phyloP scores from a whole-genome alignment of 2,797 vertebrate species.

The Buceros bicornis region DNA sequence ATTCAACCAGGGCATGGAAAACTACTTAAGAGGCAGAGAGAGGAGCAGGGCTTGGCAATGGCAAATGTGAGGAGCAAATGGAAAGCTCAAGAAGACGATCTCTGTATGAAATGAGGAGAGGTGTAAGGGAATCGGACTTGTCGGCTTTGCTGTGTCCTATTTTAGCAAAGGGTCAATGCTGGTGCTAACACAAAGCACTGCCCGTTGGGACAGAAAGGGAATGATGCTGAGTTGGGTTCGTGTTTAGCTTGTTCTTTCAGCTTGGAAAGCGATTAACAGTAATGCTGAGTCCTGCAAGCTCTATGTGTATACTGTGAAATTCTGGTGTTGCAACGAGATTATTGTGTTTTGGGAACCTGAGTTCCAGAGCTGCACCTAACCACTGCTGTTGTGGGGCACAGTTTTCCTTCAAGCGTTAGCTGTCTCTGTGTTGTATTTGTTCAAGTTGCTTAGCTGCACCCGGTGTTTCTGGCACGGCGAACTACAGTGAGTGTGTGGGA shows the following conservation, averaged over 20 bases:
- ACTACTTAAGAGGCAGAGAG: background rate
- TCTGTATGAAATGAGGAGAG: background rate
- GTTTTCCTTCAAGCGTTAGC: background rate
- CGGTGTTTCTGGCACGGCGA: background rate
- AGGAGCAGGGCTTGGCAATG: background rate
- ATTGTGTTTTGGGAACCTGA: background rate
- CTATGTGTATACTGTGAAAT: background rate
- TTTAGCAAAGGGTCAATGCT: background rate
- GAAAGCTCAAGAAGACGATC: background rate
- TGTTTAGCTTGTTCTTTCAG: background rate
- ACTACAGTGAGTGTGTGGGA: background rate
- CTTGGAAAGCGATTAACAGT: background rate
- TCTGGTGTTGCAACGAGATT: background rate
- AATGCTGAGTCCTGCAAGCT: background rate
- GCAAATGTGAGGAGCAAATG: background rate
- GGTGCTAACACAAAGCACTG: background rate
- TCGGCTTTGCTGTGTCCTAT: background rate
- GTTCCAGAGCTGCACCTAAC: background rate
- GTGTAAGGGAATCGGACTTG: accelerated
- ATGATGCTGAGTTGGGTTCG: background rate
- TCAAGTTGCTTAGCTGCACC: background rate
- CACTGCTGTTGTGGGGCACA: accelerated
- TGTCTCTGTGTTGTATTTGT: background rate
- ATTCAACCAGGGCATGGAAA: background rate
- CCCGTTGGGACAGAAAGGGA: background rate